Base-by-base conservation (phyloP, 2,113 vertebrate genomes). In the Corydoras maculifer region DNA sequence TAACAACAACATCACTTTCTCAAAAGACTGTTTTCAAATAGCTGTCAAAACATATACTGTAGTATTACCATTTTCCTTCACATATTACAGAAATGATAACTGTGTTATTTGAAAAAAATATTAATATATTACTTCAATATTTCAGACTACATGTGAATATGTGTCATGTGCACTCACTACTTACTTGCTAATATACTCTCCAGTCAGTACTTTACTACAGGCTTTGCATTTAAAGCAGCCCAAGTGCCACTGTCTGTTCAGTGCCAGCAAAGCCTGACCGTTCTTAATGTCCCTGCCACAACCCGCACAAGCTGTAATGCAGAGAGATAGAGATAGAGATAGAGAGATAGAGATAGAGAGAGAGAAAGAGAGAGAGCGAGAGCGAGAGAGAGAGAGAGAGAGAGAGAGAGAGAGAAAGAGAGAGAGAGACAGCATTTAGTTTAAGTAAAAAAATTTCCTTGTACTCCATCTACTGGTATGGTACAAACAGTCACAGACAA, bases 171-270 rank as follows among this genome's bases (percentile, higher is more conserved):
- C 43, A 18, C 15, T 55, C 70, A 30, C 35, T 12, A 65, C 90
- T 93, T 88, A 98, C 96, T 96, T 99, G 94, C 94, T 98, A 89
- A 99, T 98, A 82, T 98, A 99, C 77, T 99, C 95, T 51, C 94
- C 95, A 0, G 91, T 97, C 60, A 99, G 91, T 31, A 95, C 92
- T 75, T 92, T 96, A 8, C 87, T 86, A 5, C 97, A 99, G 79
- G 88, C 82, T 82, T 91, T 95, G 83, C 96, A 99, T 81, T 96
- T 99, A 74, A 99, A 99, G 85, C 97, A 99, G 8, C 97, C 97
- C 60, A 99, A 84, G 80, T 99, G 97, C 97, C 97, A 99, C 75
- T 95, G 95, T 69, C 88, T 90, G 2, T 93, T 94, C 75, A 99
- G 87, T 0, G 97, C 97, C 58, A 98, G 81, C 81, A 99, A 71